Conservation (phyloP, 2,113 vertebrate genomes). For the Cochlearius cochlearius region DNA sequence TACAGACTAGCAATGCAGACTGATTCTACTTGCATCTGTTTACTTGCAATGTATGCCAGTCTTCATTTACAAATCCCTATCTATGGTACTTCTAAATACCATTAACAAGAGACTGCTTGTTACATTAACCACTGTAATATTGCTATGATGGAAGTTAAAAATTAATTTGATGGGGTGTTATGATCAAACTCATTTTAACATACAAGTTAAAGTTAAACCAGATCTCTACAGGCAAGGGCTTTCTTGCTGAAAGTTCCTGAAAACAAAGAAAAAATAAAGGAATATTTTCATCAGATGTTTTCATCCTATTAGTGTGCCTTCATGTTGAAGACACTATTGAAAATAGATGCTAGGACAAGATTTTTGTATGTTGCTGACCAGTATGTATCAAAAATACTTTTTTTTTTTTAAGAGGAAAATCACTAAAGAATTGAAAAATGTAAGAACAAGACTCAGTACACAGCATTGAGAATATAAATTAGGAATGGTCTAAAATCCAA, state of each 20-base stretch:
- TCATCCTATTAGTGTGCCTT: background rate
- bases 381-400: background rate
- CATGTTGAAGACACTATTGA: background rate
- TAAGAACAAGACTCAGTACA: background rate
- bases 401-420: background rate
- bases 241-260: background rate
- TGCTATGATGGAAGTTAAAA: background rate
- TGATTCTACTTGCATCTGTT: background rate
- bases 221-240: accelerated
- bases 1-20: background rate
- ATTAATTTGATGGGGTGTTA: background rate
- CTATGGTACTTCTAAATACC: background rate
- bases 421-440: background rate
- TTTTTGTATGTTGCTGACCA: background rate
- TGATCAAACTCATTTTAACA: background rate
- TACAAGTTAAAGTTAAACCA: background rate
- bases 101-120: background rate
- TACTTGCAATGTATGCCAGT: background rate
- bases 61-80: background rate
- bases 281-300: background rate
- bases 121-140: background rate
- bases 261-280: background rate
- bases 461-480: background rate
- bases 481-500: background rate
- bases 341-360: background rate